Base-by-base conservation (phyloP, 2,113 vertebrate genomes). In the Tetraodon nigroviridis region DNA sequence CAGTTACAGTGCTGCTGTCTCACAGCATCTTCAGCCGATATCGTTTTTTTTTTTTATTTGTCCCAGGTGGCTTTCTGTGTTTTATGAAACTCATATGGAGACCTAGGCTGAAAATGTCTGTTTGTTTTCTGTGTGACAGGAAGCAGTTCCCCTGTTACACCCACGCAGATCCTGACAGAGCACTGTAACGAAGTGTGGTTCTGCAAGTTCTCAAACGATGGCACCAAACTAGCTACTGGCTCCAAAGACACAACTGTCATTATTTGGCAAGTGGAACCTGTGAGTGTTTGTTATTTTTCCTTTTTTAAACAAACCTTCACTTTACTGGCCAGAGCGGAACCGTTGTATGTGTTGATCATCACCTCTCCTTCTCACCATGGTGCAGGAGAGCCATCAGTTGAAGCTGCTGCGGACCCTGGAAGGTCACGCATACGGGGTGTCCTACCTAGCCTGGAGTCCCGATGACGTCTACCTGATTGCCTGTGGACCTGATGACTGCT, bases 181-280 rank as follows among this genome's bases (percentile, higher is more conserved):
- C 96, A 99, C 86, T 99, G 96, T 90, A 99, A 99, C 48, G 96
- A 99, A 88, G 96, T 99, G 53, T 99, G 97, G 97, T 99, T 98
- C 91, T 99, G 97, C 90, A 98, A 98, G 82, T 99, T 99, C 88
- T 98, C 97, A 76, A 99, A 98, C 2, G 95, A 99, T 3, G 97
- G 97, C 92, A 99, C 95, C 88, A 99, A 97, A 90, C 90, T 99
- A 86, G 96, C 97, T 84, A 98, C 97, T 42, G 97, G 96, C 90
- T 99, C 97, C 75, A 98, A 99, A 90, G 97, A 99, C 85, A 98
- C 97, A 68, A 99, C 96, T 61, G 96, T 99, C 88, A 97, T 99
- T 80, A 90, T 99, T 86, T 99, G 97, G 97, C 95, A 98, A 88
- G 95, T 99, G 79, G 96, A 98, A 88, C 91, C 92, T 88, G 97